Evolutionary conservation across 2,888 invertebrate species (phyloP).

Genomic region (Stegana nigrithorax): DNA sequence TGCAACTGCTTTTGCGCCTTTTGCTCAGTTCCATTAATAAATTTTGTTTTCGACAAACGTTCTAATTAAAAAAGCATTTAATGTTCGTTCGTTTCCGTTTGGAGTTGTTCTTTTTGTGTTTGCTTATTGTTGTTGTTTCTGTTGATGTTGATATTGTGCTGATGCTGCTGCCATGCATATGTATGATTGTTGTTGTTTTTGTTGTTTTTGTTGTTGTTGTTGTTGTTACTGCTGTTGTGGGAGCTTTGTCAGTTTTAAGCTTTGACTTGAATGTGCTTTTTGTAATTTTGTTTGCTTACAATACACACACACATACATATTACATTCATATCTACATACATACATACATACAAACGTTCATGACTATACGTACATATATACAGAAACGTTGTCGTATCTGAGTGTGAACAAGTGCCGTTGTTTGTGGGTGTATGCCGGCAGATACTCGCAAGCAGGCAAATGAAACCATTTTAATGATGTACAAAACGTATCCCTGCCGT

Average conservation of each 20-base stretch:
- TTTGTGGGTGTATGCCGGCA: too few relatives aligned
- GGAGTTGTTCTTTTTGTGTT: too few relatives aligned
- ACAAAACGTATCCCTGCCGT: too few relatives aligned
- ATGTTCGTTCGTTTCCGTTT: neutral
- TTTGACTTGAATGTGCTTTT: too few relatives aligned
- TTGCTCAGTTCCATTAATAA: slow-evolving; percentile 5
- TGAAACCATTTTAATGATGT: neutral
- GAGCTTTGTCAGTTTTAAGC: slow-evolving; percentile 6
- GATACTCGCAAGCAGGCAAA: too few relatives aligned
- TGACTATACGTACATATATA: neutral
- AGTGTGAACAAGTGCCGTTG: neutral
- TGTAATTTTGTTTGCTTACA: too few relatives aligned
- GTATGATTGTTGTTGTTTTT: neutral
- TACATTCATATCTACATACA: neutral
- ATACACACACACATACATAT: neutral
- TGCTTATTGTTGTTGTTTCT: neutral
- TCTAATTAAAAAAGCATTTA: slow-evolving; percentile 12
- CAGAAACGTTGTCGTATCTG: neutral
- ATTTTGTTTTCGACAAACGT: slow-evolving; percentile 4
- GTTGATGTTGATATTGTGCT: neutral
- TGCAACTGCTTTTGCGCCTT: too few relatives aligned
- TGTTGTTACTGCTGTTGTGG: neutral
- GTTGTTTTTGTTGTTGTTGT: neutral
- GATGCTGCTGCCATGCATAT: too few relatives aligned
- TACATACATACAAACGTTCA: neutral